Conservation (phyloP, 2,797 vertebrate genomes). For the Peromyscus eremicus region DNA sequence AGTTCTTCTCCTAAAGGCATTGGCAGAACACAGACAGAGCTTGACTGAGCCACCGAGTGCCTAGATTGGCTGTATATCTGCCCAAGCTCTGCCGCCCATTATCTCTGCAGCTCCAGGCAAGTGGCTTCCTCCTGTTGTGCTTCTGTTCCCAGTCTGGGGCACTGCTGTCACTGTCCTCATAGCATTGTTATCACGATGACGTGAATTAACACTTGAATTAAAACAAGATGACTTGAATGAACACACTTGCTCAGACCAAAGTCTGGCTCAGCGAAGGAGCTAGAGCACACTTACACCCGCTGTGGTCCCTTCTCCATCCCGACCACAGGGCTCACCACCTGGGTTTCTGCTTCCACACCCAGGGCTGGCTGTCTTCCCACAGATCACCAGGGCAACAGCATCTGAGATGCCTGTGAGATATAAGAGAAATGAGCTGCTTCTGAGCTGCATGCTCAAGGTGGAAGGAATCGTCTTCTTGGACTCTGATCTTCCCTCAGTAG, state of each 20-base stretch:
- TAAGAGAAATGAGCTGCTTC: not conserved
- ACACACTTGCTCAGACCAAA: not conserved
- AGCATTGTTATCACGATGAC: not conserved
- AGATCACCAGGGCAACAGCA: fast-evolving
- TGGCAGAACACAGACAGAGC: not conserved
- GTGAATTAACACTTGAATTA: not conserved
- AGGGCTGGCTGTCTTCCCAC: not conserved
- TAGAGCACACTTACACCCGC: fast-evolving
- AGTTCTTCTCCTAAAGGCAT: no score
- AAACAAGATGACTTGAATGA: no score
- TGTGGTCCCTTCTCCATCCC: fast-evolving
- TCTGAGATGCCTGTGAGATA: not conserved
- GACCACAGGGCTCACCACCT: not conserved
- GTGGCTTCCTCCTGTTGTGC: not conserved
- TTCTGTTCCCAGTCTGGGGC: not conserved
- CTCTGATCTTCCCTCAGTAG: not conserved
- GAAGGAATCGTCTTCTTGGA: not conserved
- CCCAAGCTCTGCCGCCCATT: not conserved
- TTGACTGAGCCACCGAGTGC: not conserved
- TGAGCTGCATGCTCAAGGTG: fast-evolving
- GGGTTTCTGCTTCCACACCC: not conserved
- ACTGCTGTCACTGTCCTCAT: not conserved
- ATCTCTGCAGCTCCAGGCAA: not conserved
- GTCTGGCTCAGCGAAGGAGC: fast-evolving
- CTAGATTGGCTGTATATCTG: not conserved